Percentiles rank a stretch among this genome's conserved stretches.
phyloP scores from a whole-genome alignment of 2,113 vertebrate genomes.

The Brachyistius frenatus region DNA sequence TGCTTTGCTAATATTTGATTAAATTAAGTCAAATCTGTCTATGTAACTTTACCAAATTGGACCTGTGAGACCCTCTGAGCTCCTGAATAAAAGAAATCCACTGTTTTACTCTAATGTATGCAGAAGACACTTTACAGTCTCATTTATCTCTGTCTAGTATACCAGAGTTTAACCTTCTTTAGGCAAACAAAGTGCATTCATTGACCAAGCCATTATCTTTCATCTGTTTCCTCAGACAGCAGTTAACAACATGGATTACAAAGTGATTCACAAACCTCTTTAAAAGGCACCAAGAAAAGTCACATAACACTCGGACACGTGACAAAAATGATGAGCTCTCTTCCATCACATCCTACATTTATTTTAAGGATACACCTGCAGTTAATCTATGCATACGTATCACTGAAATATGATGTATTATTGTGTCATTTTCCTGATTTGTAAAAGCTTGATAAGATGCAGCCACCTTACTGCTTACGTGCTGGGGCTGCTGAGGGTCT shows the following conservation, averaged over 20 bases:
- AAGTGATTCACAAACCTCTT: neutral
- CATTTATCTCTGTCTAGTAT: neutral
- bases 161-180: neutral
- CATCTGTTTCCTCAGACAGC: neutral
- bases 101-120: neutral
- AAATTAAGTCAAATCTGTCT: slow-evolving; percentile 6
- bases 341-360: neutral
- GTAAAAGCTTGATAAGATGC: neutral
- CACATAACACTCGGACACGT: neutral
- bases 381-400: neutral
- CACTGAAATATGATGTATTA: neutral
- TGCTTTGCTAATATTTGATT: neutral
- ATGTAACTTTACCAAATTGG: neutral
- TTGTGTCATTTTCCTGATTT: neutral
- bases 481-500: neutral
- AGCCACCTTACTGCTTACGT: neutral
- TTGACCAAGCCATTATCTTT: neutral
- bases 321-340: neutral
- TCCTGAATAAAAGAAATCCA: neutral
- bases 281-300: neutral
- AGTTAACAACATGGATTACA: neutral
- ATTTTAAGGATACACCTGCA: neutral
- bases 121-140: neutral
- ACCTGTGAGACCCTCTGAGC: neutral
- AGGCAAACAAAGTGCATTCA: neutral